These are phyloP conservation scores for Platichthys flesus DNA, from an alignment of 2,113 vertebrate species.

Conservation along the genomic window DNA sequence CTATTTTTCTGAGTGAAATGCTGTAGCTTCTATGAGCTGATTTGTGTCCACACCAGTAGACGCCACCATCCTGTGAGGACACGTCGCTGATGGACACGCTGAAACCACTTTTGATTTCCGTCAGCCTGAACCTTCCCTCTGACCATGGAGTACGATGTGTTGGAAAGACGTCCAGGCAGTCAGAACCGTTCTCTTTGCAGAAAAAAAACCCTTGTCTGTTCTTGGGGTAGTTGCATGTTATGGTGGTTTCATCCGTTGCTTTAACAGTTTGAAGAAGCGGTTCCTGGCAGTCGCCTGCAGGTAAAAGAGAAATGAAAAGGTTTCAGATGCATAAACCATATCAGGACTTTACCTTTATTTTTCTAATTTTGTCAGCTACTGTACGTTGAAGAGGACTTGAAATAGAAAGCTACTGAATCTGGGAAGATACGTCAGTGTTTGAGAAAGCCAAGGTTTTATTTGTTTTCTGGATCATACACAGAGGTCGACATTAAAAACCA, in stretches of 20 bases:
- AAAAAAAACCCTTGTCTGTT: rapidly evolving
- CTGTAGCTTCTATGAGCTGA: rapidly evolving
- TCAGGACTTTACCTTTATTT: too few species aligned
- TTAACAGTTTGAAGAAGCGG: rapidly evolving
- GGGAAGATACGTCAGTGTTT: too few species aligned
- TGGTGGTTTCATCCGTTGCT: neutral
- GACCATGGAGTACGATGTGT: too few species aligned
- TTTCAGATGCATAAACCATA: too few species aligned
- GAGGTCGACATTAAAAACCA: too few species aligned
- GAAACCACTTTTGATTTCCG: neutral
- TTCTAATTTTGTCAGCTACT: too few species aligned
- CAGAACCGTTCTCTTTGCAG: neutral
- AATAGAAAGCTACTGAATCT: too few species aligned
- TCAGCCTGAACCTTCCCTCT: neutral
- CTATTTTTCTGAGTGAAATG: neutral
- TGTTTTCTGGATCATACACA: too few species aligned
- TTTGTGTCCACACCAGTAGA: constrained; percentile 49
- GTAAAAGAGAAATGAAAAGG: neutral
- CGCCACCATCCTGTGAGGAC: neutral
- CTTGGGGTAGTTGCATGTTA: constrained; percentile 6
- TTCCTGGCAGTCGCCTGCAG: rapidly evolving
- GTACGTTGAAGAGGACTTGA: too few species aligned
- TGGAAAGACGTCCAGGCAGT: neutral
- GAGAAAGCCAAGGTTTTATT: too few species aligned
- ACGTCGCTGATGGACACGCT: neutral